Percentiles rank a stretch among this genome's conserved stretches.
Conservation (phyloP, 1,140 invertebrate species). For the Holcopasites calliopsidis region DNA sequence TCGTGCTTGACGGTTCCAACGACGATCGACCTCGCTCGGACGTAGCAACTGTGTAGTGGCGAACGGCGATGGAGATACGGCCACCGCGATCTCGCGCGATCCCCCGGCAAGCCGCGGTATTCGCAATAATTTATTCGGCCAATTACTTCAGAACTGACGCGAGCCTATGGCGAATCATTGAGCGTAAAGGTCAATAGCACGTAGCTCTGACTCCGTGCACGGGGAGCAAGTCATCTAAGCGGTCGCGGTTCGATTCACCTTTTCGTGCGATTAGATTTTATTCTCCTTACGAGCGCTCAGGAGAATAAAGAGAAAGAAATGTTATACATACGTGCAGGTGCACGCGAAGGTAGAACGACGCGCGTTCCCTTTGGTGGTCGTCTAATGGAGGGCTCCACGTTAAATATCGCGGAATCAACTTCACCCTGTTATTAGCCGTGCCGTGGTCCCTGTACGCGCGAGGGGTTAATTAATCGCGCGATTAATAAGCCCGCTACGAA, state of each 20-base stretch:
- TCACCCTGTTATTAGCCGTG: conserved; percentile 39
- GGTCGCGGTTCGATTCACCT: not conserved
- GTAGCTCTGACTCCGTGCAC: conserved; percentile 34
- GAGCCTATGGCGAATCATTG: conserved; percentile 51
- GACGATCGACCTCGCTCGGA: conserved; percentile 12
- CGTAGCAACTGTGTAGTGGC: not conserved
- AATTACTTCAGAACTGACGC: conserved; percentile 50
- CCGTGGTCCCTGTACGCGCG: conserved; percentile 15
- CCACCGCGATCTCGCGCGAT: conserved; percentile 20
- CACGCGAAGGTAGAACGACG: not conserved
- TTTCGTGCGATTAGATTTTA: conserved; percentile 33
- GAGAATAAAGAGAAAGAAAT: no score
- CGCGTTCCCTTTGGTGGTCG: not conserved
- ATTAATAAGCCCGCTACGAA: conserved; percentile 44
- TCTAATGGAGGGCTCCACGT: conserved; percentile 3
- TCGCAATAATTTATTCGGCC: conserved; percentile 51
- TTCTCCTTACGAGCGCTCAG: not conserved
- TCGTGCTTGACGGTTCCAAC: not conserved
- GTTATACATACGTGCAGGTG: not conserved
- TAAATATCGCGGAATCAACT: conserved; percentile 30
- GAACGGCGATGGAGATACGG: not conserved
- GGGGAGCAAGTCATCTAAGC: conserved; percentile 37
- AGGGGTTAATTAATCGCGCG: conserved; percentile 47
- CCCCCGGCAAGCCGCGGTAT: conserved; percentile 10
- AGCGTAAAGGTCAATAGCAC: conserved; percentile 61